phyloP scores from a whole-genome alignment of 2,888 invertebrate genomes.

The Molanna angustata region DNA sequence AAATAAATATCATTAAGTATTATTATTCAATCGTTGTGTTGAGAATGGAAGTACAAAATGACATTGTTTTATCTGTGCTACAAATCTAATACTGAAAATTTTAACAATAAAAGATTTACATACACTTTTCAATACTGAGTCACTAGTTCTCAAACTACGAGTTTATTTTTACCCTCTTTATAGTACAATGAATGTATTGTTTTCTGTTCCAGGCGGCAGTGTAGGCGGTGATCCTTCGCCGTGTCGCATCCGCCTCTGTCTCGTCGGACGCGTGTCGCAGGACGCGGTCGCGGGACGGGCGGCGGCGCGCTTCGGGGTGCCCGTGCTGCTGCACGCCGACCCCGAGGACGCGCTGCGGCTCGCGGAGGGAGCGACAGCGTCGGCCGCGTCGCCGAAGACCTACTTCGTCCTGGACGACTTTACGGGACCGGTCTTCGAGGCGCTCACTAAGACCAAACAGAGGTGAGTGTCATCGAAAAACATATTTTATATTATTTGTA shows the following conservation, averaged over 20 bases:
- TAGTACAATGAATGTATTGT: too few species aligned
- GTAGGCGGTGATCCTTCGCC: background rate
- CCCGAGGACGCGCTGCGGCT: conserved; percentile 16
- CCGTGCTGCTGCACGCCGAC: conserved; percentile 14
- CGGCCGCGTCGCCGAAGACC: conserved; percentile 8
- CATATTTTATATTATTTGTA: too few species aligned
- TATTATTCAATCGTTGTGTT: too few species aligned
- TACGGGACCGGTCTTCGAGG: conserved; percentile 22
- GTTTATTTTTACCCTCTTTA: too few species aligned
- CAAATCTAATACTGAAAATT: too few species aligned
- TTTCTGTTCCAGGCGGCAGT: conserved; percentile 7
- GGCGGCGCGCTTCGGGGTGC: conserved; percentile 21
- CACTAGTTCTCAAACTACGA: too few species aligned
- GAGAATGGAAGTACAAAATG: too few species aligned
- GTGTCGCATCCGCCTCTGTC: conserved; percentile 12
- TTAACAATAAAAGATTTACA: too few species aligned
- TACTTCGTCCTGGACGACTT: conserved; percentile 27
- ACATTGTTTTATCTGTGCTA: too few species aligned
- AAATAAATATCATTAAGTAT: too few species aligned
- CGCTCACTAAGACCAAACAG: conserved; percentile 18
- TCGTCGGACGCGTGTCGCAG: conserved; percentile 17
- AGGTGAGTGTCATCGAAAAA: conserved; percentile 22
- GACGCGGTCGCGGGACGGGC: conserved; percentile 16
- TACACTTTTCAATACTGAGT: too few species aligned
- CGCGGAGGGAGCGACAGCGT: too few species aligned